Base-by-base conservation (phyloP, 2,888 invertebrate species). In the Drosophila merina region DNA sequence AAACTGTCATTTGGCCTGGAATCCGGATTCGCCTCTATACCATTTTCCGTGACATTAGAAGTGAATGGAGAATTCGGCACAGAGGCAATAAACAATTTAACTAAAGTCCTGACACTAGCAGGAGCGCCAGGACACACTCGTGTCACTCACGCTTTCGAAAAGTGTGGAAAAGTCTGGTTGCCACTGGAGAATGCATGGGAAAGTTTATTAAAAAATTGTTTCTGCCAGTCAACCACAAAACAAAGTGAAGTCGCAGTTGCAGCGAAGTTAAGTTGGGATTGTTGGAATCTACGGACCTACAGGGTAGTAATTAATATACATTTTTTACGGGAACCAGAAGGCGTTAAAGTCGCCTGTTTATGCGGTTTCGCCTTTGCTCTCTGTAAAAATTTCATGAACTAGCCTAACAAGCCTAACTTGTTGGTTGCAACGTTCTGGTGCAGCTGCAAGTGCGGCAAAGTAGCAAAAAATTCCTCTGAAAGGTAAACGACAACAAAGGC, bases 161-260 rank as follows among this genome's bases (percentile, higher is more conserved):
- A 42, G 44, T 36, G 50, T 51, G 44, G 25, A 25, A 25, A 25
- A 44, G 10, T 44, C 10, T 44, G 51, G 40, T 14, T 44, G 50
- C 20, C 33, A 25, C 50, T 8, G 33, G 50, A 14, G 7, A n/a
- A 7, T 10, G 28, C 36, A 8, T 7, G 44, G 5, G 57, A 25
- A 57, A 67, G 64, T 66, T 47, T 64, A 66, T 64, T 64, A 64
- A 51, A 64, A 45, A 64, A 52, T 64, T 64, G 47, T 47, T n/a
- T n/a, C 38, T 10, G 54, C 38, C 67, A 26, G 25, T 47, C 51
- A 62, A 26, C 51, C 52, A 30, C 63, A 66, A 30, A 33, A 33
- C 36, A 28, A 57, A 55, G 25, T 40, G 25, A 30, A 56, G 12
- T 42, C 14, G 20, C 56, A 58, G 42, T 31, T 28, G 40, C 55